These are phyloP conservation scores for Campaea margaritaria DNA, from an alignment of 2,888 invertebrate species.

Conservation along the genomic window DNA sequence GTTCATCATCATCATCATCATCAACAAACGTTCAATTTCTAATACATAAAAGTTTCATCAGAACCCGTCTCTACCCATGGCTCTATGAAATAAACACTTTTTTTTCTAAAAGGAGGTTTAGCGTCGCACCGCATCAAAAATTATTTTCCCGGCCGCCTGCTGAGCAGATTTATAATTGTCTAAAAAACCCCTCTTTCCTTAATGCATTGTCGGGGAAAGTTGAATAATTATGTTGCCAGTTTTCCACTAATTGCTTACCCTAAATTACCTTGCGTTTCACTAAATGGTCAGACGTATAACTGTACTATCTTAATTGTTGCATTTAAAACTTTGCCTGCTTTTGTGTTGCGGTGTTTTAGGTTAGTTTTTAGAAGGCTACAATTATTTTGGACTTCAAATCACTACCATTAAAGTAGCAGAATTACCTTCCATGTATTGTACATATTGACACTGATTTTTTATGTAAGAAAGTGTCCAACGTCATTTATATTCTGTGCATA, in stretches of 20 bases:
- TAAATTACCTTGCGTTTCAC: slow-evolving; percentile 53
- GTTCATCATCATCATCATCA: too few relatives aligned
- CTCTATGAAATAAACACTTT: slow-evolving; percentile 18
- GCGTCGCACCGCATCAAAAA: slow-evolving; percentile 27
- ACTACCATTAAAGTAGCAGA: too few relatives aligned
- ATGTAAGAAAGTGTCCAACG: too few relatives aligned
- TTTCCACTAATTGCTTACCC: slow-evolving; percentile 56
- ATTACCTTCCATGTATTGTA: too few relatives aligned
- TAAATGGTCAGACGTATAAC: slow-evolving; percentile 36
- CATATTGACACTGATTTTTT: too few relatives aligned
- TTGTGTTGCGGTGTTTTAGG: slow-evolving; percentile 27
- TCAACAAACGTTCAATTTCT: too few relatives aligned
- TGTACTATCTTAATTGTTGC: slow-evolving; percentile 41
- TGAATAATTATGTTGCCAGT: slow-evolving; percentile 54
- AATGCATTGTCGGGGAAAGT: slow-evolving; percentile 57
- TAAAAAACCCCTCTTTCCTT: slow-evolving; percentile 51
- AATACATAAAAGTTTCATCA: too few relatives aligned
- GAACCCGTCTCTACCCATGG: background rate
- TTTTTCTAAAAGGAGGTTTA: slow-evolving; percentile 35
- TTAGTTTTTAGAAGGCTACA: background rate
- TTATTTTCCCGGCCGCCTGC: slow-evolving; percentile 20
- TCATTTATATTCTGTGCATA: too few relatives aligned
- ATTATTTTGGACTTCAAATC: background rate
- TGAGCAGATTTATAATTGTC: slow-evolving; percentile 53
- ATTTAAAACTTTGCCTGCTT: slow-evolving; percentile 39